phyloP scores from a whole-genome alignment of 2,797 vertebrate genomes.

The Platyrinchus mystaceus region DNA sequence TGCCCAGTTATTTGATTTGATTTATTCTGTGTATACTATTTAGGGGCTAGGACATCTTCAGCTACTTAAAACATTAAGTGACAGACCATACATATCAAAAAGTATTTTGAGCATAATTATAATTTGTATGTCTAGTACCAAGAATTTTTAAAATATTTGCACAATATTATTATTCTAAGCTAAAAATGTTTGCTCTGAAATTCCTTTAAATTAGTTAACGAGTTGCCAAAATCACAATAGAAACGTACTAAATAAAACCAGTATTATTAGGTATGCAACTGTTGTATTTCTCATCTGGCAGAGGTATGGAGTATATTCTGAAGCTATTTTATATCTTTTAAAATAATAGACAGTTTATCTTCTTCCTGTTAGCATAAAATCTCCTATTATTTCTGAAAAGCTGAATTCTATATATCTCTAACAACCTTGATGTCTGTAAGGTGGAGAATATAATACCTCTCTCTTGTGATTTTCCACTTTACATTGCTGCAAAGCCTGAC shows the following conservation, averaged over 20 bases:
- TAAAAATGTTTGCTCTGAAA: neutral
- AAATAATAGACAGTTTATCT: neutral
- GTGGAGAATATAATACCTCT: neutral
- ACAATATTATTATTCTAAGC: neutral
- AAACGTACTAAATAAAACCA: neutral
- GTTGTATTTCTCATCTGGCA: neutral
- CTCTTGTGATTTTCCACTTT: neutral
- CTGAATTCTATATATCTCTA: neutral
- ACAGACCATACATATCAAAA: neutral
- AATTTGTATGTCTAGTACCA: neutral
- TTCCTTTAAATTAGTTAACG: neutral
- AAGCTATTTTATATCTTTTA: neutral
- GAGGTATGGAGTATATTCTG: neutral
- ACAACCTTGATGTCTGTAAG: neutral
- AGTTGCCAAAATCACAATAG: neutral
- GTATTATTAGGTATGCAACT: neutral
- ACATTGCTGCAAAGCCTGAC: neutral
- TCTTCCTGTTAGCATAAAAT: neutral
- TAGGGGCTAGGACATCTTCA: neutral
- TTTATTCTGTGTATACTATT: neutral
- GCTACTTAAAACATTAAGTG: neutral
- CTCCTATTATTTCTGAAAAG: neutral
- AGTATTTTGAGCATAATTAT: neutral
- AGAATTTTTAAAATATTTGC: neutral
- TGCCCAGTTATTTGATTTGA: neutral